Evolutionary conservation across 2,888 invertebrate genomes (phyloP), one percentile per base, ranked within the genome.

Genomic region (Drymonia ruficornis): DNA sequence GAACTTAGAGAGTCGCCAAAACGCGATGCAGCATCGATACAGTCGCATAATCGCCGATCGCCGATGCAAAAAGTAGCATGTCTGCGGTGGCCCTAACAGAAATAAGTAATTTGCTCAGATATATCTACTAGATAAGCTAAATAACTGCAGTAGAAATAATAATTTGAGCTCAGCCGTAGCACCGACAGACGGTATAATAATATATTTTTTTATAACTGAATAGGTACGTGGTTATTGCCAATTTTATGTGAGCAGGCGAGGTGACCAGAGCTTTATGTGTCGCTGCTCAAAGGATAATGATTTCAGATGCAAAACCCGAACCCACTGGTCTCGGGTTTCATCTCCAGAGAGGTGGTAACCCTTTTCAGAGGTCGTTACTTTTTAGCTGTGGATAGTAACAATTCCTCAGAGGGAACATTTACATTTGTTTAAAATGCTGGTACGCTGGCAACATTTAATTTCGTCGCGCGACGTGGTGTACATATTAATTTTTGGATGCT

Each of bases 341-440:
- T 73, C 79, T 80, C 75, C 48, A 55, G 80, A 72, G 80, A 78
- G 44, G 43, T 61, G 58, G 65, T 66, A 67, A 70, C 78, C 74
- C 69, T 74, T 80, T 73, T 72, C 75, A 69, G 68, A 74, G 69
- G 70, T 69, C 72, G 72, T 78, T 78, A 74, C 74, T 76, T 80
- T 72, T 77, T 76, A 74, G 76, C 72, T 71, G 70, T 59, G 71
- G 70, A 70, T 70, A 66, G 70, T 70, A 70, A 70, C 67, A 68
- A 61, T 53, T 73, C 78, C 60, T 63, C 29, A 47, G 74, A 65
- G 75, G 61, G 53, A 70, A 70, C 65, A 72, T 80, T 78, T 78
- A 72, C 70, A 76, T 79, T 75, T 77, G 69, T 74, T 75, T 72
- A 70, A 76, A 78, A 72, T 68, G 72, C 67, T 73, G 67, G 69